phyloP scores from a whole-genome alignment of 1,140 invertebrate species.

The fruit fly (Drosophila melanogaster) region DNA sequence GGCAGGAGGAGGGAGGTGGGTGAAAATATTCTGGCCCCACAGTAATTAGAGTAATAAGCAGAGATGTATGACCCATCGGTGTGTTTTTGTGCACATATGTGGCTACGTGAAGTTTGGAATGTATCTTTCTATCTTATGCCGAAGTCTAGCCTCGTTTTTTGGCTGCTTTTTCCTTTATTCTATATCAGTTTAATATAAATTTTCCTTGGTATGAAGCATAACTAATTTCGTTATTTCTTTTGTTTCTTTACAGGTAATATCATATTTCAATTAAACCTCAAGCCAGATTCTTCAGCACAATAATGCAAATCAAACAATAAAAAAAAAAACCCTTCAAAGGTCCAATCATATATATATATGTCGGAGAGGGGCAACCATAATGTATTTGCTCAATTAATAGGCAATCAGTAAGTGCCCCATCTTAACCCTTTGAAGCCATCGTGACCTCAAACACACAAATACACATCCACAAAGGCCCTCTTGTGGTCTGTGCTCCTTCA shows the following conservation, averaged over 20 bases:
- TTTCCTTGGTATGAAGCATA: background rate
- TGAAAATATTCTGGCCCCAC: slow-evolving; percentile 31
- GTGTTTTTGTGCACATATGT: slow-evolving; percentile 9
- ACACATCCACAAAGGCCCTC: slow-evolving; percentile 46
- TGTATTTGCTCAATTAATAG: slow-evolving; percentile 58
- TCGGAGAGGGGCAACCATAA: background rate
- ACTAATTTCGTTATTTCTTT: slow-evolving; percentile 28
- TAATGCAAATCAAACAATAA: slow-evolving; percentile 15
- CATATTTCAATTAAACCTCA: background rate
- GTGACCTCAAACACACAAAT: slow-evolving; percentile 2
- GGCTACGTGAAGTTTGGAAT: slow-evolving; percentile 4
- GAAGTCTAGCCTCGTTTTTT: slow-evolving; percentile 15
- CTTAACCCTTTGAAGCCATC: slow-evolving; percentile 7
- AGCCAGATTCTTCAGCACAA: slow-evolving; percentile 9
- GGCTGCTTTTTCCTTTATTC: background rate
- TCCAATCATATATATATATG: slow-evolving; percentile 11
- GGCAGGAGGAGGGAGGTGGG: slow-evolving; percentile 1
- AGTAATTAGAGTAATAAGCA: slow-evolving; percentile 82
- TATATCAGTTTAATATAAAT: background rate
- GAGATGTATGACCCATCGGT: slow-evolving; percentile 44
- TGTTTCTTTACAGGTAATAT: slow-evolving; percentile 69
- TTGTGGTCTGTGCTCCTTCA: slow-evolving; percentile 62
- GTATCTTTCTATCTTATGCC: background rate
- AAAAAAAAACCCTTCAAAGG: slow-evolving; percentile 16
- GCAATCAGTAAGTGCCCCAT: slow-evolving; percentile 47